Evolutionary conservation across 2,113 vertebrate species (phyloP), one percentile per base, ranked within the genome.

Genomic region (Pagrus major): DNA sequence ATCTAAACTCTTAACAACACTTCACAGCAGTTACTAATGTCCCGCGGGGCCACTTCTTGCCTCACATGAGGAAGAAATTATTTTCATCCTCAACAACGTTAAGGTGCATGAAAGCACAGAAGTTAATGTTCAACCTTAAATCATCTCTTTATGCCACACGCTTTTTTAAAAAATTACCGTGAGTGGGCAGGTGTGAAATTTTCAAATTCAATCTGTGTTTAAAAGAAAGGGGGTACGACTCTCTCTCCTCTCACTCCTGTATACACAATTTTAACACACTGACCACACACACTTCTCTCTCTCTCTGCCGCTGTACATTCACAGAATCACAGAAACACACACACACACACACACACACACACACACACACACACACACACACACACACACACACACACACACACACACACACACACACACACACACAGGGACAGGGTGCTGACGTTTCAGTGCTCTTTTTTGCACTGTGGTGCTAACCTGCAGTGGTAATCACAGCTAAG

Each of bases 401-500:
- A n/a, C n/a, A n/a, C n/a, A n/a, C n/a, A n/a, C n/a, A n/a, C 44
- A 83, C 20, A 64, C 51, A 64, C n/a, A 71, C 23, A 35, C 35
- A 54, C 51, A 52, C 27, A 31, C 41, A 52, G 33, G 20, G 9
- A 49, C 21, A 11, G 23, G 23, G 42, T 68, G 64, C 84, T 84
- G 86, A 72, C 6, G 1, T 15, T 41, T 18, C 20, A 49, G 58
- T 47, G 46, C 42, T 39, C 37, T 51, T 21, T 71, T 71, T 71
- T 23, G 59, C 89, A 83, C 78, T 6, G 42, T n/a, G 56, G 23
- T 42, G 47, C 55, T 54, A 79, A 88, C 76, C 70, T 78, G 54
- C 78, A 68, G 73, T 47, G 71, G 31, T 86, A 81, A 84, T 85
- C 78, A 88, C 71, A 68, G 73, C 20, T 72, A 47, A 46, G 59